phyloP scores from a whole-genome alignment of 2,797 vertebrate species.

The Bovichtus variegatus region DNA sequence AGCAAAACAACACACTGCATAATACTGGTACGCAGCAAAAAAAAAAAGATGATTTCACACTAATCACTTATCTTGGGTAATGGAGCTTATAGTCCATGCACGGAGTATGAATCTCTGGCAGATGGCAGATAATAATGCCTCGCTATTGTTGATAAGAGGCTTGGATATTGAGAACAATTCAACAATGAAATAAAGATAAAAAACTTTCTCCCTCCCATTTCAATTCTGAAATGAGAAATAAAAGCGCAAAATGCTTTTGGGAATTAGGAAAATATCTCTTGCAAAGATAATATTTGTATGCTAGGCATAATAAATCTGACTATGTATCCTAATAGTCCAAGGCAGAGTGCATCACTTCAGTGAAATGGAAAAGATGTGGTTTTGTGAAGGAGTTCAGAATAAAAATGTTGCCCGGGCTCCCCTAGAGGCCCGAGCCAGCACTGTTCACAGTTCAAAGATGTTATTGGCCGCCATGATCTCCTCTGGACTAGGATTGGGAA shows the following conservation, averaged over 20 bases:
- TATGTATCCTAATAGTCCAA: background rate
- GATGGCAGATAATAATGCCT: conserved; percentile 65
- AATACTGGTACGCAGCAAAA: background rate
- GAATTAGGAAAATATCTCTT: background rate
- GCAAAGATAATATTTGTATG: background rate
- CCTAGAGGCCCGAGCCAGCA: conserved; percentile 49
- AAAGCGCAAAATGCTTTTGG: conserved; percentile 3
- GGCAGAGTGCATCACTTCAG: conserved; percentile 16
- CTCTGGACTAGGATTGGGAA: conserved; percentile 42
- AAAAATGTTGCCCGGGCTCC: conserved; percentile 44
- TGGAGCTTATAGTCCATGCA: conserved; percentile 49
- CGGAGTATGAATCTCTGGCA: conserved; percentile 58
- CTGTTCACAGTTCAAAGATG: conserved; percentile 57
- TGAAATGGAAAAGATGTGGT: conserved; percentile 14
- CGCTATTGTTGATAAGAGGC: conserved; percentile 59
- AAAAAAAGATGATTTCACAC: conserved; percentile 31
- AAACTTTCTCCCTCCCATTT: conserved; percentile 22
- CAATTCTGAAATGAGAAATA: conserved; percentile 17
- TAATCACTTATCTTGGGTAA: conserved; percentile 65
- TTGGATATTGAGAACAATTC: conserved; percentile 54
- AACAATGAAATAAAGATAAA: conserved; percentile 11
- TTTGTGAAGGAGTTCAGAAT: conserved; percentile 34
- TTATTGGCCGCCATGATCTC: conserved; percentile 56
- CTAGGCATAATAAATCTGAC: background rate
- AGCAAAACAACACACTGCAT: conserved; percentile 1